Percentiles rank a stretch among this genome's conserved stretches.
Conservation (phyloP, 37 sponge, comb jelly and placozoan genomes). For the Dysidea cf. avara region DNA sequence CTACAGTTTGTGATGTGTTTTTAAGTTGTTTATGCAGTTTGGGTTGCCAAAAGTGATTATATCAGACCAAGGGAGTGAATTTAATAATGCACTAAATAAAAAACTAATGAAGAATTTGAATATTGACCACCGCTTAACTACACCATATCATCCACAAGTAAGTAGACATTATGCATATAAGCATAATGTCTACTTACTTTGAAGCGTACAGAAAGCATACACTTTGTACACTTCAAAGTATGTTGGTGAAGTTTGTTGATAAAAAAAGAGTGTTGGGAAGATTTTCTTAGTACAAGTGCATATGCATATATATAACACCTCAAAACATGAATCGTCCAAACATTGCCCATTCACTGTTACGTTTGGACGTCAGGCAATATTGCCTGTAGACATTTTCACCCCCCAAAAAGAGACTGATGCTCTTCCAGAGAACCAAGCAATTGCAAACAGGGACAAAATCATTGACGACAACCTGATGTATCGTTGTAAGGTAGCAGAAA, state of each 20-base stretch:
- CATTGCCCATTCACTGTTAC: constrained; percentile 75
- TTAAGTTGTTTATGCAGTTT: too few species aligned
- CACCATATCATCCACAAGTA: constrained; percentile 41
- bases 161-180: background rate
- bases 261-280: constrained; percentile 45
- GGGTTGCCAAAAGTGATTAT: too few species aligned
- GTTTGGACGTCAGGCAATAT: constrained; percentile 53
- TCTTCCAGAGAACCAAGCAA: too few species aligned
- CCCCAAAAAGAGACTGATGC: too few species aligned
- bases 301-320: constrained; percentile 81
- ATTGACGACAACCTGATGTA: too few species aligned
- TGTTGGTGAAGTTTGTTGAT: constrained; percentile 62
- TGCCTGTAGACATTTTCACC: constrained; percentile 81
- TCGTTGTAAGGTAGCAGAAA: too few species aligned
- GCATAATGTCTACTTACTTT: too few species aligned
- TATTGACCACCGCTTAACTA: constrained; percentile 16
- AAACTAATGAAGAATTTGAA: constrained; percentile 4
- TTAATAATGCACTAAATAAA: constrained; percentile 8
- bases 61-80: constrained; percentile 25
- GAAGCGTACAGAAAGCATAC: too few species aligned
- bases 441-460: too few species aligned
- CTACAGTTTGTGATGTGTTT: too few species aligned
- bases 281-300: constrained; percentile 43
- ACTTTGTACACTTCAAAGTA: constrained; percentile 66
- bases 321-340: constrained; percentile 62